Percentiles rank a stretch among this genome's conserved stretches.
Evolutionary conservation across 2,797 vertebrate genomes (phyloP).

Genomic region (Heteromormyrus szaboi): DNA sequence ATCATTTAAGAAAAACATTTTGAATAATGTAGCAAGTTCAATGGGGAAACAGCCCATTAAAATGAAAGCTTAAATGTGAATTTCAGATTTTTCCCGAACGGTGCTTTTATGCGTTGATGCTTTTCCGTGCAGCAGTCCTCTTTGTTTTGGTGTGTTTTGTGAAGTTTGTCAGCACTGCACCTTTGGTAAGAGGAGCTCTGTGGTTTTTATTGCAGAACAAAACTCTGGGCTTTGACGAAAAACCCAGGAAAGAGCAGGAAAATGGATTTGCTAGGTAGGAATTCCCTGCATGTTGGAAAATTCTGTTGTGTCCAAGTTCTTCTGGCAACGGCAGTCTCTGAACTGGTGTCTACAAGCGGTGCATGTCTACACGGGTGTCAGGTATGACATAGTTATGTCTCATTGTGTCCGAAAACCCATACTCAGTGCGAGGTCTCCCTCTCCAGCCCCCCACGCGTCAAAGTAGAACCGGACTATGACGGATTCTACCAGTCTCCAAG

Average conservation of each 20-base stretch:
- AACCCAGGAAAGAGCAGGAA: slow-evolving; percentile 87
- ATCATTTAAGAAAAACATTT: not conserved
- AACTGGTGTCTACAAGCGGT: not conserved
- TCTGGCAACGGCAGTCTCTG: not conserved
- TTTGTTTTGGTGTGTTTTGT: not conserved
- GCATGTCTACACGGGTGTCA: not conserved
- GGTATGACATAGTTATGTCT: not conserved
- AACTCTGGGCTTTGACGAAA: slow-evolving; percentile 63
- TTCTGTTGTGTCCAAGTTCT: not conserved
- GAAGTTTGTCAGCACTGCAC: not conserved
- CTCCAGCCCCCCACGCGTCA: slow-evolving; percentile 71
- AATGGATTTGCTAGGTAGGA: slow-evolving; percentile 83
- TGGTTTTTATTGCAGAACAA: slow-evolving; percentile 61
- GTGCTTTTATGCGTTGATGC: not conserved
- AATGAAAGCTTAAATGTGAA: not conserved
- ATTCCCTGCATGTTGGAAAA: not conserved
- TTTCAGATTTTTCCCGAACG: not conserved
- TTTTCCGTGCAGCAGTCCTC: not conserved
- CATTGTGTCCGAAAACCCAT: not conserved
- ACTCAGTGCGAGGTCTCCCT: not conserved
- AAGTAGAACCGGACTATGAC: slow-evolving; percentile 80
- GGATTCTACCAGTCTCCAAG: slow-evolving; percentile 71
- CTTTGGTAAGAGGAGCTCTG: not conserved
- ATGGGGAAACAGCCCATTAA: not conserved
- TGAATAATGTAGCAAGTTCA: not conserved